Percentiles rank a stretch among this genome's conserved stretches.
phyloP scores from a whole-genome alignment of 2,797 vertebrate species.

The Tadarida brasiliensis region DNA sequence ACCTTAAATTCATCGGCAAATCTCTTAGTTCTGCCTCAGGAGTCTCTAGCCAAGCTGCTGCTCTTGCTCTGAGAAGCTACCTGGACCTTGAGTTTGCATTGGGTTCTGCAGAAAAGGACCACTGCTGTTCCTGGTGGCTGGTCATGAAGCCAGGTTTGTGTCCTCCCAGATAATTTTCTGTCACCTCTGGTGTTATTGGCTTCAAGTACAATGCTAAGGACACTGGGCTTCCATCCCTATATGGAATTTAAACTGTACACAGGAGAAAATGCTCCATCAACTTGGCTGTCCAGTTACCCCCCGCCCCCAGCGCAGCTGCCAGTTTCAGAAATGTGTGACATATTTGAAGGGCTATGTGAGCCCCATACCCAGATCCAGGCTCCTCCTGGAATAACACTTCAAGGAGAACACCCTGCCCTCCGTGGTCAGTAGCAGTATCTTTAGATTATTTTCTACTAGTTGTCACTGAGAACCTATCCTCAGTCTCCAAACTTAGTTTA shows the following conservation, averaged over 20 bases:
- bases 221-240: neutral
- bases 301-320: neutral
- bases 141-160: neutral
- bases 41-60: neutral
- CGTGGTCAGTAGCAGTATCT: neutral
- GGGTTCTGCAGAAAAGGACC: slow-evolving; percentile 1
- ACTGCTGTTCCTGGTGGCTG: slow-evolving; percentile 38
- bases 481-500: neutral
- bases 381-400: neutral
- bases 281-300: neutral
- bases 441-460: neutral
- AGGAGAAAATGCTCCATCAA: neutral
- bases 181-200: neutral
- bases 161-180: neutral
- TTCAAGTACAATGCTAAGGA: neutral
- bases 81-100: neutral
- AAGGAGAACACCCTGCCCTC: neutral
- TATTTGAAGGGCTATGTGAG: neutral
- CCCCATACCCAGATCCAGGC: neutral
- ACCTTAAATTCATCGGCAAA: neutral
- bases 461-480: neutral
- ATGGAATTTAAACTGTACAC: neutral
- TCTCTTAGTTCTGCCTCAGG: neutral
- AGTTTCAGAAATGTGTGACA: neutral
- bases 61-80: neutral